Evolutionary conservation across 2,888 invertebrate genomes (phyloP), one percentile per base, ranked within the genome.

Genomic region (Protonemura montana): DNA sequence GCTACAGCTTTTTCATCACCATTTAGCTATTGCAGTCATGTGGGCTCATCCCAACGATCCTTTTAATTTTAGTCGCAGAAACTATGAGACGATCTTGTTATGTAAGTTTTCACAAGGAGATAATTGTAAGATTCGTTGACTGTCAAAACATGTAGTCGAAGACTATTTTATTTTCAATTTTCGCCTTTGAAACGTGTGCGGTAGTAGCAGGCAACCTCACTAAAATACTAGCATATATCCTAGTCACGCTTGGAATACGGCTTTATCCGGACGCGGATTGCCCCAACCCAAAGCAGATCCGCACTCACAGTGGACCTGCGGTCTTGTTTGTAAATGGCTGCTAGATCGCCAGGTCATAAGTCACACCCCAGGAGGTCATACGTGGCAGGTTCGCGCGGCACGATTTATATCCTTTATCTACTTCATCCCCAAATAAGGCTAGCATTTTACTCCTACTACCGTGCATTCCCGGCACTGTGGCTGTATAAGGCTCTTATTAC

Each of bases 401-500:
- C 78, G 26, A 81, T 81, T 81, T 81, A 81, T 81, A 30, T 28
- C 81, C 28, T 29, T 30, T 81, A 81, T 81, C 81, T 81, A 81
- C 81, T 81, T 81, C 29, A 30, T 29, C 81, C 81, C 28, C 81
- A 81, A 81, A 81, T 81, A 81, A 81, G 81, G 81, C 29, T 16
- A 30, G 30, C 29, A 29, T 29, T 81, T 78, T 81, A 78, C 78
- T 5, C 78, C 59, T 59, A 35, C 35, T 35, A 10, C 10, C 5
- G 5, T 35, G 35, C 35, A 35, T 6, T 59, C 59, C 59, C 16
- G 21, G 59, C 59, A 21, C 21, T 21, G 59, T 13, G 21, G 21
- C 59, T 59, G 6, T 3, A 13, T 59, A 59, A 35, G 35, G 35
- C 35, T 35, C 35, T 35, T 35, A 35, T 35, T 35, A 35, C 35